phyloP scores from a whole-genome alignment of 2,888 invertebrate species.

The Stramonita haemastoma region DNA sequence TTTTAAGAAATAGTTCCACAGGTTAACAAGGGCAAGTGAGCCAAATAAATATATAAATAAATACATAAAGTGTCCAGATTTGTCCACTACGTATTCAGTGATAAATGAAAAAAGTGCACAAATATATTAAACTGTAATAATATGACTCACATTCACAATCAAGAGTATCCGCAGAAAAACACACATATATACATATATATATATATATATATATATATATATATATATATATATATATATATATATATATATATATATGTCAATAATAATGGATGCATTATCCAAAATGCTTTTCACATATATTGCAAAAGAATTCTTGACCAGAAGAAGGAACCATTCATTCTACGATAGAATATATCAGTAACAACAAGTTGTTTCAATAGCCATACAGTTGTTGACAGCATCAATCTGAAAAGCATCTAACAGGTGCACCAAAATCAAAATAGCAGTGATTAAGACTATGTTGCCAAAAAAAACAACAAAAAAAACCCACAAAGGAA shows the following conservation, averaged over 20 bases:
- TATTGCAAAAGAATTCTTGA: not conserved
- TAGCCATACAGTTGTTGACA: not conserved
- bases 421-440: not conserved
- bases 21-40: not conserved
- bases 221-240: too few relatives aligned
- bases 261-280: not conserved
- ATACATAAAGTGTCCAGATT: not conserved
- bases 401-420: not conserved
- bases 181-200: too few relatives aligned
- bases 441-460: not conserved
- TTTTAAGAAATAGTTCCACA: not conserved
- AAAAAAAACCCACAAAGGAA: too few relatives aligned
- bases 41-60: not conserved
- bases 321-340: not conserved
- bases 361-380: not conserved
- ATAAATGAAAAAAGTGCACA: not conserved
- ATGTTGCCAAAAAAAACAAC: too few relatives aligned
- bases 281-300: not conserved
- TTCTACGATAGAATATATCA: not conserved
- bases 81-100: slow-evolving; percentile 9
- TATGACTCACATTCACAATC: not conserved
- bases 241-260: too few relatives aligned
- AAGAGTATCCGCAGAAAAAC: not conserved
- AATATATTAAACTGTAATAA: not conserved
- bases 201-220: too few relatives aligned